These are phyloP conservation scores for Holacanthus passer DNA, from an alignment of 2,113 vertebrate genomes.

Conservation along the genomic window DNA sequence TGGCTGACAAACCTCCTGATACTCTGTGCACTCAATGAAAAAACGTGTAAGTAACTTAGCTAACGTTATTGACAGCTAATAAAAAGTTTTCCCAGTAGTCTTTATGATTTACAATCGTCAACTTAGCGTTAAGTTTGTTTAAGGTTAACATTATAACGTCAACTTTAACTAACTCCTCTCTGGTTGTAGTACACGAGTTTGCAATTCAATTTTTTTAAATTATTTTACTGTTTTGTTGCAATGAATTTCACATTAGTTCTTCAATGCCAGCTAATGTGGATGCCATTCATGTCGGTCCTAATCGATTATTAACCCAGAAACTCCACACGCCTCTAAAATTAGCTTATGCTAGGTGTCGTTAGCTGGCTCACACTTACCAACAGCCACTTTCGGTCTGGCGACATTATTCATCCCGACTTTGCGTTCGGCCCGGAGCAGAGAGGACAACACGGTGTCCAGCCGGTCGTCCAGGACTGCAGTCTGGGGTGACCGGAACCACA, in stretches of 20 bases:
- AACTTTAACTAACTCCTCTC: too few relatives aligned
- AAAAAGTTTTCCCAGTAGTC: too few relatives aligned
- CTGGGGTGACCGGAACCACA: constrained; percentile 82
- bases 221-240: too few relatives aligned
- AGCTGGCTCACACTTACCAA: constrained; percentile 78
- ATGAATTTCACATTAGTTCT: too few relatives aligned
- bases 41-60: too few relatives aligned
- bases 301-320: neutral
- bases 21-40: neutral
- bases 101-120: too few relatives aligned
- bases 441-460: constrained; percentile 84
- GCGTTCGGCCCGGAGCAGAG: constrained; percentile 84
- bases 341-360: neutral
- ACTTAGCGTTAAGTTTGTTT: too few relatives aligned
- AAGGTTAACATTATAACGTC: too few relatives aligned
- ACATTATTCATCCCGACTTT: constrained; percentile 81
- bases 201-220: neutral
- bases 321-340: neutral
- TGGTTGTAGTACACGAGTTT: too few relatives aligned
- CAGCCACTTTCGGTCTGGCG: constrained; percentile 83
- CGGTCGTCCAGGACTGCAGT: constrained; percentile 77
- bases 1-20: neutral
- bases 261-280: too few relatives aligned
- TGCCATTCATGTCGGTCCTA: fast-evolving
- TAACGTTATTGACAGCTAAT: too few relatives aligned